These are phyloP conservation scores for Pachliopta kotzebuea DNA, from an alignment of 2,888 invertebrate genomes.

Conservation along the genomic window DNA sequence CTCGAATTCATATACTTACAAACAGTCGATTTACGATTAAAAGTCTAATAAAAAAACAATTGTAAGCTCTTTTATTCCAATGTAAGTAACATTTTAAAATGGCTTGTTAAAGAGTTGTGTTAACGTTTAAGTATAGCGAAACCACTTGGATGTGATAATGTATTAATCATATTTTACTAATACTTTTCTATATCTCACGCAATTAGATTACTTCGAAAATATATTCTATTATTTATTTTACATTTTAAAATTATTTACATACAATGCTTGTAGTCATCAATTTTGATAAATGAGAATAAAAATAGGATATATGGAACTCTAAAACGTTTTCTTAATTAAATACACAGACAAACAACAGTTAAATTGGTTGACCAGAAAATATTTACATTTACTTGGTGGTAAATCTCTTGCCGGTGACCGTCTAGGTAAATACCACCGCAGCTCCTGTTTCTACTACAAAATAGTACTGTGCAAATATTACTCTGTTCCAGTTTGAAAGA, in stretches of 20 bases:
- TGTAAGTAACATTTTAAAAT: slow-evolving; percentile 7
- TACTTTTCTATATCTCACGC: slow-evolving; percentile 15
- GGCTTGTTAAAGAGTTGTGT: slow-evolving; percentile 3
- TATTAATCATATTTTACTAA: slow-evolving; percentile 14
- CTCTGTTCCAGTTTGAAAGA: too few species aligned
- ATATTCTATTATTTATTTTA: slow-evolving; percentile 2
- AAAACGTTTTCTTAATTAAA: slow-evolving; percentile 20
- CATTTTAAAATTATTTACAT: slow-evolving; percentile 13
- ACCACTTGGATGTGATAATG: background rate
- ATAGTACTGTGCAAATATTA: too few species aligned
- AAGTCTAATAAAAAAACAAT: slow-evolving; percentile 47
- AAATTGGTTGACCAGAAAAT: too few species aligned
- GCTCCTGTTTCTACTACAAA: too few species aligned
- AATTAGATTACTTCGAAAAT: slow-evolving; percentile 7
- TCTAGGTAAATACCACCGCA: too few species aligned
- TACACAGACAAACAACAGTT: background rate
- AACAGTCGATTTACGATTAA: slow-evolving; percentile 79
- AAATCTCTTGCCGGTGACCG: too few species aligned
- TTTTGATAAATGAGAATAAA: slow-evolving; percentile 14
- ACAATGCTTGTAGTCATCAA: slow-evolving; percentile 14
- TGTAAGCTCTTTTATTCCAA: slow-evolving; percentile 20
- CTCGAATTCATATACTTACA: slow-evolving; percentile 77
- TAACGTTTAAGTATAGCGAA: background rate
- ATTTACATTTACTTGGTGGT: too few species aligned
- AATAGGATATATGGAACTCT: slow-evolving; percentile 15